Percentiles rank a stretch among this genome's conserved stretches.
Evolutionary conservation across 2,113 vertebrate genomes (phyloP).

Genomic region (Morone chrysops): DNA sequence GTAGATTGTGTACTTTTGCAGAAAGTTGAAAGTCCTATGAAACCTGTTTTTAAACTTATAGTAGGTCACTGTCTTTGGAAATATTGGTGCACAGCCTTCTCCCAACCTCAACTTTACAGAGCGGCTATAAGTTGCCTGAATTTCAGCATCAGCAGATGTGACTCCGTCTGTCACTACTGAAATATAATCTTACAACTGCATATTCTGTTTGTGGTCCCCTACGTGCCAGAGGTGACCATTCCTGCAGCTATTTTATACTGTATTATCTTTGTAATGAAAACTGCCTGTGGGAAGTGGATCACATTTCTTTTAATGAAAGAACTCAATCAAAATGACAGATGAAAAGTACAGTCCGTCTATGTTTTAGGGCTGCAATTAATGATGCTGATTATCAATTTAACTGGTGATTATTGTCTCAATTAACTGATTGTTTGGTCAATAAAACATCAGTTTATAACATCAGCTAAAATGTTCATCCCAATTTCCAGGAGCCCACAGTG

Average conservation of each 20-base stretch:
- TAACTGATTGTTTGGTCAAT: background rate
- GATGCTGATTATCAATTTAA: background rate
- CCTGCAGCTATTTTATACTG: background rate
- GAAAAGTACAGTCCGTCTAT: background rate
- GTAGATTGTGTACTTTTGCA: background rate
- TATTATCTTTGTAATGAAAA: background rate
- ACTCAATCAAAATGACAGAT: background rate
- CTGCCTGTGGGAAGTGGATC: background rate
- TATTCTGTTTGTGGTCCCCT: constrained; percentile 8
- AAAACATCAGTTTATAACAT: background rate
- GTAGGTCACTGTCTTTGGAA: background rate
- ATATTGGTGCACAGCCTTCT: background rate
- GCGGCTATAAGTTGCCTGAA: constrained; percentile 5
- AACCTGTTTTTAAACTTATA: background rate
- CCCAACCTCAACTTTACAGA: background rate
- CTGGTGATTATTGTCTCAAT: background rate
- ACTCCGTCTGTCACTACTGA: constrained; percentile 14
- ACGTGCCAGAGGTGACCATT: background rate
- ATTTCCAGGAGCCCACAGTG: background rate
- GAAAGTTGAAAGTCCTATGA: background rate
- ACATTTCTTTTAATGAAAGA: background rate
- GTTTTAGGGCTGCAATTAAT: background rate
- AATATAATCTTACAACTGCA: background rate
- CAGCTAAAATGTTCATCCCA: too few relatives aligned
- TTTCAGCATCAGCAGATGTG: background rate